A percentile compares a stretch with the other conserved stretches of the same genome.
phyloP scores from a whole-genome alignment of 2,888 invertebrate genomes.

The Parnassius glacialis region DNA sequence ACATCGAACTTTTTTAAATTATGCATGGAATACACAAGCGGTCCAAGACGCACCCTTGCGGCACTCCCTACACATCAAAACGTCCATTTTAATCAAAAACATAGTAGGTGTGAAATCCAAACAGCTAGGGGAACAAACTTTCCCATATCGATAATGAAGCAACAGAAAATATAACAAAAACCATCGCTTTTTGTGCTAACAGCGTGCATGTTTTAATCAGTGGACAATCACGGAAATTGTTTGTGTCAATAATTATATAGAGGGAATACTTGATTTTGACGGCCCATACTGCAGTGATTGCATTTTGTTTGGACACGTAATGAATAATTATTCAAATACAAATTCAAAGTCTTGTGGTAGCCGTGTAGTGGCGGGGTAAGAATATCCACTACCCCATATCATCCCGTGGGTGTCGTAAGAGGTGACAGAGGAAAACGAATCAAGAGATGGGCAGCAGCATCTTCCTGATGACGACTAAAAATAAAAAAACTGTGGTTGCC shows the following conservation, averaged over 20 bases:
- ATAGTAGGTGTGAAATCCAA: slow-evolving; percentile 75
- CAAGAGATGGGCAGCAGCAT: too few relatives aligned
- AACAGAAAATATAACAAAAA: slow-evolving; percentile 61
- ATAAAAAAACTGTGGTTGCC: too few relatives aligned
- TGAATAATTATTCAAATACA: not conserved
- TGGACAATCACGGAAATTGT: slow-evolving; percentile 61
- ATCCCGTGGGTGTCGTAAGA: too few relatives aligned
- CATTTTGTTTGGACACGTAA: slow-evolving; percentile 39
- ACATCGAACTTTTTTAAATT: not conserved
- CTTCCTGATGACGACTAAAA: too few relatives aligned
- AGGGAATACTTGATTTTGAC: slow-evolving; percentile 48
- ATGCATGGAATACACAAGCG: slow-evolving; percentile 52
- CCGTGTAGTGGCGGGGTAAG: too few relatives aligned
- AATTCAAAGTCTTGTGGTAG: too few relatives aligned
- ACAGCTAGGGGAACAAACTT: slow-evolving; percentile 67
- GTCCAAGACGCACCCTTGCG: slow-evolving; percentile 65
- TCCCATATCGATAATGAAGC: slow-evolving; percentile 79
- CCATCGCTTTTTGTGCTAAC: slow-evolving; percentile 47
- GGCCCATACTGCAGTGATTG: slow-evolving; percentile 50
- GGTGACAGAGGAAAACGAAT: too few relatives aligned
- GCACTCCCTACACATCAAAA: slow-evolving; percentile 66
- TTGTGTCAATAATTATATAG: slow-evolving; percentile 63
- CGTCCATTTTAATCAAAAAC: slow-evolving; percentile 71
- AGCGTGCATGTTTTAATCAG: slow-evolving; percentile 55
- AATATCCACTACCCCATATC: too few relatives aligned